Base-by-base conservation (phyloP, 2,797 vertebrate species). In the Schizopygopsis pylzovi region DNA sequence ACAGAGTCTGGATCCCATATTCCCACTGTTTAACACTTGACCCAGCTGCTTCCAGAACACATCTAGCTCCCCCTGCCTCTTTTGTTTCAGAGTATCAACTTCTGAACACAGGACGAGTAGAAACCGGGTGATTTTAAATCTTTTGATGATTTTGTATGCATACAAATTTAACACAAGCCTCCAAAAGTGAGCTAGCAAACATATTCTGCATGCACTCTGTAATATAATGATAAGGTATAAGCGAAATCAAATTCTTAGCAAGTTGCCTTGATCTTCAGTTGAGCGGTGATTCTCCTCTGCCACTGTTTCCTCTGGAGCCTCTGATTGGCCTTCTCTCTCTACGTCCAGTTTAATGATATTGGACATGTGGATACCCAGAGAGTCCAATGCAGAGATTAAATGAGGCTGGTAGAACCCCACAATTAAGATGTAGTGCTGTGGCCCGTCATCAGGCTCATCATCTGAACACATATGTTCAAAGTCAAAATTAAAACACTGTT, bases 391-490 rank as follows among this genome's bases (percentile, higher is more conserved):
- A 0, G 87, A 88, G 70, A 98, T 89, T 18, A 99, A 91, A 76
- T 95, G 94, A 16, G 95, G 96, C 88, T 95, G 93, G 80, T 95
- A 88, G 89, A 99, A 98, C 82, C 96, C 97, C 89, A 95, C 79
- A n/a, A 98, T 90, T 79, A 99, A 92, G 89, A 98, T 90, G 90
- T 99, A 99, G 90, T 95, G 95, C 49, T 99, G 95, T 81, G 97
- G 96, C 77, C 98, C 98, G 59, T 96, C 96, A 7, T 96, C 96
- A 84, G 98, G 98, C 92, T 99, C 97, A 86, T 99, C 98, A 75
- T 98, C 98, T 99, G 91, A 11, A 87, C n/a, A 71, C 9, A 18
- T 82, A 77, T 13, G 85, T 28, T 63, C 16, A 79, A 79, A 63
- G 16, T 33, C 4, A 47, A 80, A 28, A 47, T 65, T 2, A 22